Conservation (phyloP, 2,797 vertebrate species). For the Tragopan temminckii region DNA sequence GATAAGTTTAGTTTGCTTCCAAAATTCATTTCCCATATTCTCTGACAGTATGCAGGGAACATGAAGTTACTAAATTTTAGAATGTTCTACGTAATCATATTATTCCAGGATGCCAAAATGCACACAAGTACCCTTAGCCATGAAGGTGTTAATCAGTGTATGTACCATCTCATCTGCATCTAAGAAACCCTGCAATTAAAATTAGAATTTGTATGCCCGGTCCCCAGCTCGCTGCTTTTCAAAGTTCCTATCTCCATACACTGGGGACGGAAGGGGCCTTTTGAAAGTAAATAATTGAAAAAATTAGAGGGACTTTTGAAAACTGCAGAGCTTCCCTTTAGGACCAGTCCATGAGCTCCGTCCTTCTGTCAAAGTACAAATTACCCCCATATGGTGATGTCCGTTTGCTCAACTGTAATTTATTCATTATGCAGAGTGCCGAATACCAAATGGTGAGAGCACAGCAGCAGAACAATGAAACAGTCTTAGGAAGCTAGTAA, state of each 20-base stretch:
- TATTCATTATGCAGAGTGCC: conserved; percentile 68
- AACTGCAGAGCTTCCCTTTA: conserved; percentile 70
- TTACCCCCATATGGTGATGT: conserved; percentile 70
- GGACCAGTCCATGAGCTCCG: conserved; percentile 61
- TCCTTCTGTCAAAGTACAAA: conserved; percentile 77
- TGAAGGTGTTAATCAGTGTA: conserved; percentile 71
- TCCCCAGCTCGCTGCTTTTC: conserved; percentile 63
- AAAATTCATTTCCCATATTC: conserved; percentile 14
- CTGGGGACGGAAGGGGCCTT: conserved; percentile 64
- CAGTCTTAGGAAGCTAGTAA: conserved; percentile 48
- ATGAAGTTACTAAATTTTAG: background rate
- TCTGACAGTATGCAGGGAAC: background rate
- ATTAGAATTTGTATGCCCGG: conserved; percentile 60
- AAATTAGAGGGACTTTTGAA: conserved; percentile 75
- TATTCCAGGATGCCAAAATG: background rate
- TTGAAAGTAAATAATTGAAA: conserved; percentile 79
- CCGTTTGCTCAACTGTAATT: conserved; percentile 74
- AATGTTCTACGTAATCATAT: background rate
- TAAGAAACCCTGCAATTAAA: conserved; percentile 75
- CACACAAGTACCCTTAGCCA: background rate
- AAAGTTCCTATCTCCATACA: conserved; percentile 56
- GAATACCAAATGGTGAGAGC: conserved; percentile 71
- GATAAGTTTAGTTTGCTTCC: background rate
- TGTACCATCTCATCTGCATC: conserved; percentile 67
- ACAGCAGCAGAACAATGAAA: conserved; percentile 60